phyloP scores from a whole-genome alignment of 2,113 vertebrate species.

The Odontophorus gujanensis region DNA sequence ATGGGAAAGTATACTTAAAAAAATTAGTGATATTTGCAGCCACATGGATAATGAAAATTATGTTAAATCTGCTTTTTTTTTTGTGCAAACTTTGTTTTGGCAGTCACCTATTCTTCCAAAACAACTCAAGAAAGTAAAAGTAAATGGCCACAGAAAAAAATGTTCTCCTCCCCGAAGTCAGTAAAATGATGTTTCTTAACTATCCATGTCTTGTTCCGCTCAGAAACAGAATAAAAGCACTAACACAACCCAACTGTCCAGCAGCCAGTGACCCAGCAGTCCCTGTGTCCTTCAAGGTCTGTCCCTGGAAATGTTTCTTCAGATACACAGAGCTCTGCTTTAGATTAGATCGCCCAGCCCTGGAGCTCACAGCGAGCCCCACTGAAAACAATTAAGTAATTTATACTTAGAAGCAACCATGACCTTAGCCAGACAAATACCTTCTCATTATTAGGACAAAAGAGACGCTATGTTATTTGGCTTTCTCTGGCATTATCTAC shows the following conservation, averaged over 20 bases:
- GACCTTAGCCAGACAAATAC: conserved; percentile 59
- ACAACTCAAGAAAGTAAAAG: not conserved
- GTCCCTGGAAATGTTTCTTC: conserved; percentile 5
- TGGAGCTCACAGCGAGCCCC: conserved; percentile 34
- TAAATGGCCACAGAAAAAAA: not conserved
- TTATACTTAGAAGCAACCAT: conserved; percentile 58
- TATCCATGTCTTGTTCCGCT: not conserved
- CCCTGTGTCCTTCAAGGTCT: not conserved
- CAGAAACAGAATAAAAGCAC: not conserved
- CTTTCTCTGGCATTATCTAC: conserved; percentile 67
- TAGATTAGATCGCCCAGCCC: conserved; percentile 26
- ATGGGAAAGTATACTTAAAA: not conserved
- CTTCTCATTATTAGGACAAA: conserved; percentile 70
- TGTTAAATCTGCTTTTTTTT: not conserved
- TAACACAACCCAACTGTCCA: not conserved
- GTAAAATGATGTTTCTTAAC: not conserved
- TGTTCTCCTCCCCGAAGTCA: not conserved
- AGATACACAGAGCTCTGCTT: conserved; percentile 9
- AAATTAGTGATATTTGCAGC: not conserved
- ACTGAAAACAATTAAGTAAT: conserved; percentile 63
- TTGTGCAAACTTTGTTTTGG: not conserved
- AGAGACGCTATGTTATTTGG: conserved; percentile 59
- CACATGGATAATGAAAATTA: not conserved
- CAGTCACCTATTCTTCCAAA: not conserved
- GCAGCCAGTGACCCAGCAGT: not conserved